A percentile compares a stretch with the other conserved stretches of the same genome.
These are phyloP conservation scores for Aphaenogaster rudis DNA, from an alignment of 1,140 invertebrate genomes.

Conservation along the genomic window DNA sequence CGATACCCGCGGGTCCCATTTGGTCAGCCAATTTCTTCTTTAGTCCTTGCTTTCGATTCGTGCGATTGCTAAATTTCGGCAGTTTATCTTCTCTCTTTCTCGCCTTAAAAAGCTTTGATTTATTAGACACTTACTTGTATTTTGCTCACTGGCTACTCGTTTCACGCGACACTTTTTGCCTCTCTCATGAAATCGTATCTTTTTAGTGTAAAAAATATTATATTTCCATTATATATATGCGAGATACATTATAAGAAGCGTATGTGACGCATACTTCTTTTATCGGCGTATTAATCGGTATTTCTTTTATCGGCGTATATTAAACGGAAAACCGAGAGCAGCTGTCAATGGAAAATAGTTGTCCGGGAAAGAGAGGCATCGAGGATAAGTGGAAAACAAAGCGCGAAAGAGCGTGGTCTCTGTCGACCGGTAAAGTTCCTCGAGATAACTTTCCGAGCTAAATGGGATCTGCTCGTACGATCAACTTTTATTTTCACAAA, in stretches of 20 bases:
- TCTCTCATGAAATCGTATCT: background rate
- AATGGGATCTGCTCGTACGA: slow-evolving; percentile 72
- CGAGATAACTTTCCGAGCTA: slow-evolving; percentile 72
- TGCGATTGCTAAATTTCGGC: slow-evolving; percentile 49
- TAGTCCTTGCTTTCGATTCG: slow-evolving; percentile 51
- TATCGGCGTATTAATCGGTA: slow-evolving; percentile 58
- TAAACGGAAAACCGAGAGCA: slow-evolving; percentile 59
- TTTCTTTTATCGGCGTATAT: slow-evolving; percentile 48
- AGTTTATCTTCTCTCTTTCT: slow-evolving; percentile 25
- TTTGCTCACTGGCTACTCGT: background rate
- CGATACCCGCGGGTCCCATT: slow-evolving; percentile 68
- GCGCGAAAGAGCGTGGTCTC: slow-evolving; percentile 59
- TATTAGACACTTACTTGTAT: slow-evolving; percentile 32
- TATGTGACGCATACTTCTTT: background rate
- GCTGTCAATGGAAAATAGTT: slow-evolving; percentile 13
- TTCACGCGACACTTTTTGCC: background rate
- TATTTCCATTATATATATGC: background rate
- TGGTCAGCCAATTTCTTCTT: slow-evolving; percentile 69
- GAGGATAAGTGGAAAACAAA: slow-evolving; percentile 52
- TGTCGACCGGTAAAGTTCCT: slow-evolving; percentile 68
- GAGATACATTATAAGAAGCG: background rate
- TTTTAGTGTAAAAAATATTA: background rate
- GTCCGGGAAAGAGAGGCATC: background rate
- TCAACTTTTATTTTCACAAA: slow-evolving; percentile 63
- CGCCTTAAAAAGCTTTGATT: slow-evolving; percentile 34